Base-by-base conservation (phyloP, 2,113 vertebrate genomes). In the Hiodon tergisus region DNA sequence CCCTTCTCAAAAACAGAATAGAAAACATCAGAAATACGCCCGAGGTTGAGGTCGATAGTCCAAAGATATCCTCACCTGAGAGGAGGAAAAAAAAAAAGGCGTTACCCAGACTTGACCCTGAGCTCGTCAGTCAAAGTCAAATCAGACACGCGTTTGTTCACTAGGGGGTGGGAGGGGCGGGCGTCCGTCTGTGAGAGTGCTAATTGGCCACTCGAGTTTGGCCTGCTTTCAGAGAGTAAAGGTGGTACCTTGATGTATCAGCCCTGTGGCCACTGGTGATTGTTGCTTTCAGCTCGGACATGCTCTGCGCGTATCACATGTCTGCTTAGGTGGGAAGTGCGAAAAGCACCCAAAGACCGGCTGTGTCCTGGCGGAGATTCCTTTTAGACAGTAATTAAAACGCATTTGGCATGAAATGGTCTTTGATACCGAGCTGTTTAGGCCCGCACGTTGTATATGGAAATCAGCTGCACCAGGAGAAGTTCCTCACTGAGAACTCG, bases 191-290 rank as follows among this genome's bases (percentile, higher is more conserved):
- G 89, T 85, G 81, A 87, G 90, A 89, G 91, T 90, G 90, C 89
- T 95, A 94, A 95, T 95, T 95, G 93, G 92, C 90, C 90, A 93
- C 92, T 90, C 89, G 93, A 90, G 93, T 89, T 31, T 88, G 88
- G 88, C 91, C 88, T 88, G 90, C 90, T 89, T 88, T 83, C 88
- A 92, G 92, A 31, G 31, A 90, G 89, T 92, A 92, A 93, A 92
- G 93, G 87, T 92, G 88, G 85, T 91, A 92, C 93, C 93, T 95
- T 95, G 95, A 94, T 92, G 93, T 90, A 92, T 94, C 91, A 92
- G 92, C 92, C 93, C 89, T 87, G 91, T 90, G 88, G 87, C 90
- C 93, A 91, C 88, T 89, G 88, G 91, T 91, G 93, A 94, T 89
- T 87, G 88, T 84, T 87, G 86, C 84, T 89, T 91, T 91, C 85